Evolutionary conservation across 2,797 vertebrate genomes (phyloP).

Genomic region (Coendou prehensilis): DNA sequence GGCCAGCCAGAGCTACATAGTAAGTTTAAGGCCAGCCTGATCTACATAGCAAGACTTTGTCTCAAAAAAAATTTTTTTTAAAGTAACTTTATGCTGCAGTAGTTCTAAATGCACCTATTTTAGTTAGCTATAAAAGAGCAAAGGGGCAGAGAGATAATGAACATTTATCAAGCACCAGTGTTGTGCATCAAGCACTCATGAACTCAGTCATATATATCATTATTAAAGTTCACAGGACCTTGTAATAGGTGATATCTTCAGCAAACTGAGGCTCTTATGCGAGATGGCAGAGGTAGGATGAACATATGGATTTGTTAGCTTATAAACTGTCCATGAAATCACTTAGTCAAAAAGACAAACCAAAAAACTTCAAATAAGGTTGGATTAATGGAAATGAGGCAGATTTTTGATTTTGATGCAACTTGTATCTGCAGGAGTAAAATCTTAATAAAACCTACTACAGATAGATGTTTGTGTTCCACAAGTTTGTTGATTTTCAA

Average conservation of each 20-base stretch:
- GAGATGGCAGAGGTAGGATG: neutral
- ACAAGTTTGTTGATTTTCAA: conserved; percentile 9
- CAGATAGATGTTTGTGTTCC: conserved; percentile 11
- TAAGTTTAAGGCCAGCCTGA: too few relatives aligned
- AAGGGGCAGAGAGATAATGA: neutral
- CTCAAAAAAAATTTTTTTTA: neutral
- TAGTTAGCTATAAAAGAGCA: conserved; percentile 18
- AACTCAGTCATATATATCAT: neutral
- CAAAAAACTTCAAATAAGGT: conserved; percentile 24
- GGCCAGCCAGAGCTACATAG: neutral
- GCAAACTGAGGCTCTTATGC: conserved; percentile 7
- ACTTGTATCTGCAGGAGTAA: neutral
- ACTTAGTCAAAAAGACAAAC: conserved; percentile 31
- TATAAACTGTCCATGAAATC: conserved; percentile 10
- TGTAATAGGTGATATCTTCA: neutral
- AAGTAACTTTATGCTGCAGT: neutral
- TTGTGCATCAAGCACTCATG: neutral
- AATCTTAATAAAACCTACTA: neutral
- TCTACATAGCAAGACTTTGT: neutral
- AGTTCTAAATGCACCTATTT: conserved; percentile 55
- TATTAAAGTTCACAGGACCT: conserved; percentile 2
- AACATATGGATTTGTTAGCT: neutral
- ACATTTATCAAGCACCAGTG: neutral
- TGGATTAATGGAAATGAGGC: conserved; percentile 40
- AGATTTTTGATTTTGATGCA: conserved; percentile 33